Evolutionary conservation across 1,140 invertebrate species (phyloP).

Genomic region (Caenorhabditis brenneri): DNA sequence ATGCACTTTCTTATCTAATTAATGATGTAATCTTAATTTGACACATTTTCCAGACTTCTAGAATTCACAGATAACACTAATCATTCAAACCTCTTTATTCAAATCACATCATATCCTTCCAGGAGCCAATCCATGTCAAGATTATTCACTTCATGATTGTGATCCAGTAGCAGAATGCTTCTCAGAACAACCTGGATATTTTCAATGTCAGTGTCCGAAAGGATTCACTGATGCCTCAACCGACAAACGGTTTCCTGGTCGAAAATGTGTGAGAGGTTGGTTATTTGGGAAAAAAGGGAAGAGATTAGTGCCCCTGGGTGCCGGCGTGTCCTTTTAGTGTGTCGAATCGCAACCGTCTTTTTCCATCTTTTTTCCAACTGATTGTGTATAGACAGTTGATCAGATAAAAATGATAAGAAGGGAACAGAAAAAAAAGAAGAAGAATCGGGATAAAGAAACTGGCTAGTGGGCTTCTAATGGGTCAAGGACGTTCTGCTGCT

Average conservation of each 20-base stretch:
- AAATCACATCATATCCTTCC: slow-evolving; percentile 47
- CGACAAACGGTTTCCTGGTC: slow-evolving; percentile 62
- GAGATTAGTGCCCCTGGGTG: neutral
- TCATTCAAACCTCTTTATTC: neutral
- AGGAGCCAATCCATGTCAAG: slow-evolving; percentile 69
- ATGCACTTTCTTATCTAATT: no score
- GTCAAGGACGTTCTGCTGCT: slow-evolving; percentile 26
- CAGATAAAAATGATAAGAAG: slow-evolving; percentile 32
- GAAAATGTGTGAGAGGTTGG: slow-evolving; percentile 69
- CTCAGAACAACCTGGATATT: slow-evolving; percentile 70
- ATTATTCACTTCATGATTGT: slow-evolving; percentile 70
- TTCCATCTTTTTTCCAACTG: neutral
- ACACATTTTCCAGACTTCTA: no score
- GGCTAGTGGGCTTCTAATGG: slow-evolving; percentile 29
- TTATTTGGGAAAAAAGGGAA: neutral
- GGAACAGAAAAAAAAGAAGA: neutral
- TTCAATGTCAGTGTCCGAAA: slow-evolving; percentile 68
- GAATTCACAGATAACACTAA: neutral
- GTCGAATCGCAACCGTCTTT: neutral
- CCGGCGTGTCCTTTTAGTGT: neutral
- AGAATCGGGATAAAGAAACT: slow-evolving; percentile 34
- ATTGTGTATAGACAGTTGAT: slow-evolving; percentile 8
- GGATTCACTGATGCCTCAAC: slow-evolving; percentile 61
- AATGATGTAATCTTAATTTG: no score
- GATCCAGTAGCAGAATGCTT: slow-evolving; percentile 67